Evolutionary conservation across 2,797 vertebrate species (phyloP), one percentile per base, ranked within the genome.

Genomic region (Pangasius larnaudii): DNA sequence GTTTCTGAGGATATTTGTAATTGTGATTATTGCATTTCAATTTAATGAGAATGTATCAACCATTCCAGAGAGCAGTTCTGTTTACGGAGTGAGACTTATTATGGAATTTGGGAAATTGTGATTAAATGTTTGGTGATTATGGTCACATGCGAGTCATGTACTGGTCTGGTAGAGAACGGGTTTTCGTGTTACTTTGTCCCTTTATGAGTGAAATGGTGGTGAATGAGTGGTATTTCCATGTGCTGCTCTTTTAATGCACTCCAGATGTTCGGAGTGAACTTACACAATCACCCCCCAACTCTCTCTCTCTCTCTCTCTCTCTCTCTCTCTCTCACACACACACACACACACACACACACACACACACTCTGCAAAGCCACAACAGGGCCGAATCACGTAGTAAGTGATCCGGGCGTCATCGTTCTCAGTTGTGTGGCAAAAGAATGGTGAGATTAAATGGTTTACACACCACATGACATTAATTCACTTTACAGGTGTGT

Each of bases 211-310:
- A 75, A 86, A 77, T 86, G 72, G 85, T 86, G 85, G 71, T 86
- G 85, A 86, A 86, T 86, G 72, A 75, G 56, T 39, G 71, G 56
- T 86, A 72, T 71, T 80, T 87, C 84, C 67, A 51, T 59, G 71
- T 24, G 84, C 72, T 67, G 56, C 78, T 51, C 46, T 33, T 78
- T 65, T 95, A 96, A 96, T 96, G 92, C 91, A 95, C 94, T 97
- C 95, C 95, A 96, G 96, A 96, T 96, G 95, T 95, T 79, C 89
- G 94, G 87, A 88, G 91, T 95, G 91, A 95, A 95, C 95, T 96
- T 96, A 93, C 95, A 94, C 96, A 96, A 96, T 83, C 81, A 22
- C 81, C 95, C 94, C 88, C 89, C 91, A 1, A 59, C 84, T n/a
- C 84, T n/a, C 84, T 46, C 46, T 46, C 46, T 46, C 46, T 46